Evolutionary conservation across 2,888 invertebrate genomes (phyloP).

Genomic region (Heliconius hortense): DNA sequence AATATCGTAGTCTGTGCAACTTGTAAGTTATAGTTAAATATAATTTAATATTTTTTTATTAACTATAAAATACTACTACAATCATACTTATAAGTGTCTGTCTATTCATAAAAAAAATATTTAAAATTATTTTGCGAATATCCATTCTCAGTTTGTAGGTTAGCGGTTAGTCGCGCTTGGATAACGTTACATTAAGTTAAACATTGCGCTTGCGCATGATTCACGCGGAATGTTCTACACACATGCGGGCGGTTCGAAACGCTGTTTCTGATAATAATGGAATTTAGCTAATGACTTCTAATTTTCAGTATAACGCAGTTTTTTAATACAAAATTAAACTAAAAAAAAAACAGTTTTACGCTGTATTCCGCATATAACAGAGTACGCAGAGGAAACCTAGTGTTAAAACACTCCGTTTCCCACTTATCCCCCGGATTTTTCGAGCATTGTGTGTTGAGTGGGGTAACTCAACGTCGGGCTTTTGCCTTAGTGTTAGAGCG

Average conservation of each 20-base stretch:
- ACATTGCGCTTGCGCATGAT: conserved; percentile 15
- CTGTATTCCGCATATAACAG: no score
- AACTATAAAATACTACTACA: neutral
- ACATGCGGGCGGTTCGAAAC: conserved; percentile 16
- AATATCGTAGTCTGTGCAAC: neutral
- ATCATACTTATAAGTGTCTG: neutral
- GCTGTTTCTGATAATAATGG: conserved; percentile 7
- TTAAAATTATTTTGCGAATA: neutral
- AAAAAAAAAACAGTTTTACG: no score
- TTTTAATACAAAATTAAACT: neutral
- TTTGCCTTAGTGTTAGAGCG: no score
- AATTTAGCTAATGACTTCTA: neutral
- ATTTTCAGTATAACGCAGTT: neutral
- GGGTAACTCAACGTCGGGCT: no score
- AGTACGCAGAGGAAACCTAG: no score
- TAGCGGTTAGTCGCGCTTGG: conserved; percentile 18
- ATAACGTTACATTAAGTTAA: conserved; percentile 13
- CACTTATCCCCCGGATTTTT: no score
- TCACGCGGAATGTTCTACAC: conserved; percentile 29
- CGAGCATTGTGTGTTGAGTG: no score
- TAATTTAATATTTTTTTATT: no score
- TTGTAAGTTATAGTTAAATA: no score
- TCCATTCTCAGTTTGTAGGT: neutral
- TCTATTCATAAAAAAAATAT: neutral
- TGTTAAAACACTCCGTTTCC: no score